A percentile compares a stretch with the other conserved stretches of the same genome.
Evolutionary conservation across 2,113 vertebrate genomes (phyloP).

Genomic region (Macrotis lagotis): DNA sequence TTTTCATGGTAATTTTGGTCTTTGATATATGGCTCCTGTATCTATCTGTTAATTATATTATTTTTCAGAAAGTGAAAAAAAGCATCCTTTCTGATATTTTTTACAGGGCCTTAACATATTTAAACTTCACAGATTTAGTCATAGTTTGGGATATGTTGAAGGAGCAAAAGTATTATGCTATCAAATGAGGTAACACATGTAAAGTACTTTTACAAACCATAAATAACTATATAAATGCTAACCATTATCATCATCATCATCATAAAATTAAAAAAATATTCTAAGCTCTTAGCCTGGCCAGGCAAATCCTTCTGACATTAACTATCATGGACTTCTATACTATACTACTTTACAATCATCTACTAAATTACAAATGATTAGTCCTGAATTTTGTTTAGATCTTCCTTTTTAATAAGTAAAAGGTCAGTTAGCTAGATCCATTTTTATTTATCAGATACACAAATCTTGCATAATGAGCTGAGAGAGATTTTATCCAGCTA

Average conservation of each 20-base stretch:
- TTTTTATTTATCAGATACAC: constrained; percentile 51
- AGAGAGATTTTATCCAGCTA: constrained; percentile 53
- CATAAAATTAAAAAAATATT: constrained; percentile 14
- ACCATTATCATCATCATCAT: not conserved
- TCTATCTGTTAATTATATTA: constrained; percentile 56
- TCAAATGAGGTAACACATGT: not conserved
- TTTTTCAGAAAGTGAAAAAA: constrained; percentile 68
- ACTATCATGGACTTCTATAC: not conserved
- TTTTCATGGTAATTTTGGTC: constrained; percentile 49
- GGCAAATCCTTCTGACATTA: constrained; percentile 12
- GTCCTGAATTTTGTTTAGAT: constrained; percentile 47
- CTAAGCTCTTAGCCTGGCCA: not conserved
- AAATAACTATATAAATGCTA: not conserved
- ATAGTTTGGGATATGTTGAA: constrained; percentile 59
- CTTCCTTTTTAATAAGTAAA: constrained; percentile 39
- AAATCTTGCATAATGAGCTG: constrained; percentile 20
- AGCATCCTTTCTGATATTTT: constrained; percentile 60
- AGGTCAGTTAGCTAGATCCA: not conserved
- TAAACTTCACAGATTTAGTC: constrained; percentile 58
- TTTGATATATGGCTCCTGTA: constrained; percentile 39
- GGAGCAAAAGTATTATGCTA: constrained; percentile 52
- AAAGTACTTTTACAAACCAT: not conserved
- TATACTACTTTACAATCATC: constrained; percentile 44
- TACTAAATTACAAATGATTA: constrained; percentile 44
- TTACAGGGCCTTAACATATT: constrained; percentile 33